These are phyloP conservation scores for Trachelus iudaicus DNA, from an alignment of 2,888 invertebrate species.

Conservation along the genomic window DNA sequence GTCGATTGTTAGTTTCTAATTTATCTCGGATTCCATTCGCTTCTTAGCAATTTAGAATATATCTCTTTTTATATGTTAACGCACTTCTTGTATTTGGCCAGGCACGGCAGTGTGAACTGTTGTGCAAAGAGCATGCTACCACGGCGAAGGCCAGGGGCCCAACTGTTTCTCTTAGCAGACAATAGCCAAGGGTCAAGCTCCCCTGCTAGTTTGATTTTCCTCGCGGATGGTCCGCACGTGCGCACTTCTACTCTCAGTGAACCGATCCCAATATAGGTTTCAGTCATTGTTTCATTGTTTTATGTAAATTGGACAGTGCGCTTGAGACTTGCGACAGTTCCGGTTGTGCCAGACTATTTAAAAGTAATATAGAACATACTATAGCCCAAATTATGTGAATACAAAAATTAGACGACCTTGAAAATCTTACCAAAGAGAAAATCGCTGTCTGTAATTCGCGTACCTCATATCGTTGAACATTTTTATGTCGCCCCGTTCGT, in stretches of 20 bases:
- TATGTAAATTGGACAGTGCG: not conserved
- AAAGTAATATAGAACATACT: not conserved
- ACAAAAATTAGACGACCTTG: not conserved
- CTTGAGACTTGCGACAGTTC: not conserved
- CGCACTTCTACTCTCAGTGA: constrained; percentile 24
- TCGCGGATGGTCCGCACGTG: constrained; percentile 41
- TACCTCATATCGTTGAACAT: constrained; percentile 49
- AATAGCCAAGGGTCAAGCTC: constrained; percentile 64
- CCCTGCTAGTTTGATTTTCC: constrained; percentile 40
- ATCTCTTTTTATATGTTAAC: constrained; percentile 24
- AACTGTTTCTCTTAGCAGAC: constrained; percentile 49
- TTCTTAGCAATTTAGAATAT: not conserved
- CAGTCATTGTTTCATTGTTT: not conserved
- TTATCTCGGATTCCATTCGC: not conserved
- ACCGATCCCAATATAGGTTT: not conserved
- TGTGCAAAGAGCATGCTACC: constrained; percentile 60
- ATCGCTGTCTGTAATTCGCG: constrained; percentile 43
- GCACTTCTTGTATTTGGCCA: constrained; percentile 60
- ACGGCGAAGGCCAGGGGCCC: constrained; percentile 32
- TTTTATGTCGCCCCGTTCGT: constrained; percentile 10
- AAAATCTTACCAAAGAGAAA: constrained; percentile 44
- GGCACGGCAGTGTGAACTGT: constrained; percentile 59
- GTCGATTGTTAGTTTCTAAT: not conserved
- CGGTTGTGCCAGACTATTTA: not conserved
- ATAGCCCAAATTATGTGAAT: not conserved